A percentile compares a stretch with the other conserved stretches of the same genome.
phyloP scores from a whole-genome alignment of 1,140 invertebrate species.

The Euglossa dilemma region DNA sequence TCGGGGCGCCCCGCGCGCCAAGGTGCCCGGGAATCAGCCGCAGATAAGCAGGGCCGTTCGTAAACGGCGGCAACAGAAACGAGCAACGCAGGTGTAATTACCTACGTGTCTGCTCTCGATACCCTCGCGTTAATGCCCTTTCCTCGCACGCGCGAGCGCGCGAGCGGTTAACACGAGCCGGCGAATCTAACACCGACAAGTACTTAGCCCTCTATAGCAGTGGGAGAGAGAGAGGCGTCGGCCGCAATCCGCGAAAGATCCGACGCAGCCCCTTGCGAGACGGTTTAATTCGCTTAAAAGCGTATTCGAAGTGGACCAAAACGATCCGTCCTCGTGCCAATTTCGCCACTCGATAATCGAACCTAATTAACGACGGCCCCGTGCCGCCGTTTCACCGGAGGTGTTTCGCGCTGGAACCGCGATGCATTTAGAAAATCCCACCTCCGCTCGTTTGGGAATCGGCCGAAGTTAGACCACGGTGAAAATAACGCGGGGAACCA shows the following conservation, averaged over 20 bases:
- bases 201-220: too few relatives aligned
- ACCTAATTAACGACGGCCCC: slow-evolving; percentile 18
- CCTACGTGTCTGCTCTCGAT: slow-evolving; percentile 31
- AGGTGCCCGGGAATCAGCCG: neutral
- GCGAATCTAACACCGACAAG: slow-evolving; percentile 30
- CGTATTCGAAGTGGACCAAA: neutral
- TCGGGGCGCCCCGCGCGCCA: neutral
- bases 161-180: slow-evolving; percentile 9
- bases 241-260: slow-evolving; percentile 1
- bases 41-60: slow-evolving; percentile 8
- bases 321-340: neutral
- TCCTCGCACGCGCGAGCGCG: neutral
- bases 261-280: neutral
- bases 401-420: too few relatives aligned
- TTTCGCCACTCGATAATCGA: neutral
- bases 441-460: too few relatives aligned
- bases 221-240: too few relatives aligned
- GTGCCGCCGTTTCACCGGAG: too few relatives aligned
- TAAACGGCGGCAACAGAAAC: slow-evolving; percentile 8
- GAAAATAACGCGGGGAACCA: neutral
- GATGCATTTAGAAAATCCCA: neutral
- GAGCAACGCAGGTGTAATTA: slow-evolving; percentile 43
- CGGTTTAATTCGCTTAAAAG: too few relatives aligned
- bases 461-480: slow-evolving; percentile 3
- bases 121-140: slow-evolving; percentile 17